Percentiles rank a stretch among this genome's conserved stretches.
These are phyloP conservation scores for Cantharis flavilabris DNA, from an alignment of 2,888 invertebrate species.

Conservation along the genomic window DNA sequence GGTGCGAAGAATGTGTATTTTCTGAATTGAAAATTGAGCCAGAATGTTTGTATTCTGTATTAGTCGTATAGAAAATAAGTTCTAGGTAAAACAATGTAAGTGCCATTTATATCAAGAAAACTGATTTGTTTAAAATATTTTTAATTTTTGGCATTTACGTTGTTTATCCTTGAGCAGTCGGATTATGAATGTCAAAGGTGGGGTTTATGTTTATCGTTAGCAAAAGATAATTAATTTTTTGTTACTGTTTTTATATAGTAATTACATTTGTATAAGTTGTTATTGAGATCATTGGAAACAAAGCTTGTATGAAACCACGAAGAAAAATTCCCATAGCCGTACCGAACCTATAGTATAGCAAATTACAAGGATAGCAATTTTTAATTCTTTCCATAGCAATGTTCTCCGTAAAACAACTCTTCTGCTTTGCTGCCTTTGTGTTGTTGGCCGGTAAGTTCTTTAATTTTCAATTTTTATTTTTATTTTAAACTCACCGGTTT, in stretches of 20 bases:
- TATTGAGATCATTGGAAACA: background rate
- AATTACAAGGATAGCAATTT: background rate
- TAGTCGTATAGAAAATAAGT: too few relatives aligned
- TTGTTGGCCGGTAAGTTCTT: background rate
- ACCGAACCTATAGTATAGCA: background rate
- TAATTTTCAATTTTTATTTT: too few relatives aligned
- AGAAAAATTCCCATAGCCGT: background rate
- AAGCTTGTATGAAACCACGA: too few relatives aligned
- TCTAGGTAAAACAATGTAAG: too few relatives aligned
- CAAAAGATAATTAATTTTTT: background rate
- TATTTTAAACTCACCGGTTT: background rate
- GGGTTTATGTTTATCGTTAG: background rate
- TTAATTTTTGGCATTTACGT: background rate
- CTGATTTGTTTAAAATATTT: too few relatives aligned
- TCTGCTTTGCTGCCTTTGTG: background rate
- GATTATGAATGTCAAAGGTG: background rate
- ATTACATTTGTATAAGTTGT: background rate
- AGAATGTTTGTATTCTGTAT: too few relatives aligned
- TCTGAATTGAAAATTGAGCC: too few relatives aligned
- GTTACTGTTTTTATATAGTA: too few relatives aligned
- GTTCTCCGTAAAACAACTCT: background rate
- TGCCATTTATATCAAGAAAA: too few relatives aligned
- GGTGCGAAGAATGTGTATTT: too few relatives aligned
- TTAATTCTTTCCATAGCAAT: background rate
- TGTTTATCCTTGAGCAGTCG: background rate